Conservation (phyloP, 2,888 invertebrate genomes). For the Noctua comes region DNA sequence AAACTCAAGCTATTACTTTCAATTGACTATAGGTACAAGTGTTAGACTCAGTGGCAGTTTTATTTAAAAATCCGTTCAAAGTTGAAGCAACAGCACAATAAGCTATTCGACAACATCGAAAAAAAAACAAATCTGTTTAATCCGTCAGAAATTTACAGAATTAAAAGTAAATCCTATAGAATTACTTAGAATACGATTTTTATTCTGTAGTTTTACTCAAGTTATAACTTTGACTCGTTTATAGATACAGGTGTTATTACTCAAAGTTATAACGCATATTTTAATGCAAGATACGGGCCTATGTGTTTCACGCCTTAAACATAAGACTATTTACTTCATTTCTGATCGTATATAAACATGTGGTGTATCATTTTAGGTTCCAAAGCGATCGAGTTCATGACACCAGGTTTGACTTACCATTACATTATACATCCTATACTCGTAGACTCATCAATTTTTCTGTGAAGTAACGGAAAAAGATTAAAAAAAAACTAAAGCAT, state of each 20-base stretch:
- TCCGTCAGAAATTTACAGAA: neutral
- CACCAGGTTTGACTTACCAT: constrained; percentile 82
- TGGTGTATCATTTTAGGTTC: constrained; percentile 75
- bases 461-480: neutral
- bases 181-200: neutral
- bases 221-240: neutral
- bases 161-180: neutral
- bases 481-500: neutral
- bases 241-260: neutral
- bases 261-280: neutral
- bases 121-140: too few species aligned
- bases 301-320: neutral
- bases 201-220: neutral
- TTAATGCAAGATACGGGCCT: neutral
- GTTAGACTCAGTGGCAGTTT: too few species aligned
- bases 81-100: too few species aligned
- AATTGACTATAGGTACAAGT: too few species aligned
- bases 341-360: constrained; percentile 36
- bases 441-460: neutral
- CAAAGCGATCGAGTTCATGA: constrained; percentile 84
- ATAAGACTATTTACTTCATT: neutral
- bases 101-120: too few species aligned
- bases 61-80: too few species aligned
- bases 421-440: constrained; percentile 33
- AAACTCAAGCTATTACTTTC: too few species aligned